phyloP scores from a whole-genome alignment of 2,888 invertebrate species.

The Neoitamus cyanurus region DNA sequence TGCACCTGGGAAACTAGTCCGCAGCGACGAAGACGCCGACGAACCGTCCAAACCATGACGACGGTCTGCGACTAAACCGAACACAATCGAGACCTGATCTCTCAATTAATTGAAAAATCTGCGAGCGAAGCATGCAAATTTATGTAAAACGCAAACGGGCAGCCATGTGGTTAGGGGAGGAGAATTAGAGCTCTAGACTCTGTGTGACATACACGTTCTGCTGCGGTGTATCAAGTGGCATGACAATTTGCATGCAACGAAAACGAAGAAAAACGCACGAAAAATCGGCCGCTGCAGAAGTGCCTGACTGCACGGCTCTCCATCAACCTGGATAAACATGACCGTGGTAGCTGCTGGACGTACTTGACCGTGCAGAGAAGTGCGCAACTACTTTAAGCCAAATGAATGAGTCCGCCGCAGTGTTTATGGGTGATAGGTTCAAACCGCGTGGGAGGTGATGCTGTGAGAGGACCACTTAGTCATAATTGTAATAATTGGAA shows the following conservation, averaged over 20 bases:
- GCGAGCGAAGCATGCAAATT: conserved; percentile 54
- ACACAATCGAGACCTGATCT: conserved; percentile 55
- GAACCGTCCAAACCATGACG: conserved; percentile 41
- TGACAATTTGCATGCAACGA: conserved; percentile 35
- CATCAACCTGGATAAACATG: conserved; percentile 33
- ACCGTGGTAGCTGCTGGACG: conserved; percentile 3
- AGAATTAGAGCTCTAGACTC: conserved; percentile 9
- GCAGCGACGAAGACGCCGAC: conserved; percentile 44
- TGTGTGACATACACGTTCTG: background rate
- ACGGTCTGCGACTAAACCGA: background rate
- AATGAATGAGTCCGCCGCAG: background rate
- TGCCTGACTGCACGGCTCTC: background rate
- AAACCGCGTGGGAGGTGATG: background rate
- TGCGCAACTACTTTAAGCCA: background rate
- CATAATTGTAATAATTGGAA: background rate
- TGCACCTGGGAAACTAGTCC: background rate
- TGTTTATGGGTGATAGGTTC: background rate
- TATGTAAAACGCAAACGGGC: conserved; percentile 51
- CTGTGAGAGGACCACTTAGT: background rate
- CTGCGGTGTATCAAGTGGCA: conserved; percentile 4
- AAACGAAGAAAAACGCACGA: background rate
- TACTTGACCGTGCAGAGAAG: conserved; percentile 8
- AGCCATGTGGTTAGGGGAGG: background rate
- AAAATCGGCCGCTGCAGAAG: background rate
- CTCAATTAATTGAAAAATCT: conserved; percentile 56